These are phyloP conservation scores for Halichoerus grypus DNA, from an alignment of 2,113 vertebrate species.

Conservation along the genomic window DNA sequence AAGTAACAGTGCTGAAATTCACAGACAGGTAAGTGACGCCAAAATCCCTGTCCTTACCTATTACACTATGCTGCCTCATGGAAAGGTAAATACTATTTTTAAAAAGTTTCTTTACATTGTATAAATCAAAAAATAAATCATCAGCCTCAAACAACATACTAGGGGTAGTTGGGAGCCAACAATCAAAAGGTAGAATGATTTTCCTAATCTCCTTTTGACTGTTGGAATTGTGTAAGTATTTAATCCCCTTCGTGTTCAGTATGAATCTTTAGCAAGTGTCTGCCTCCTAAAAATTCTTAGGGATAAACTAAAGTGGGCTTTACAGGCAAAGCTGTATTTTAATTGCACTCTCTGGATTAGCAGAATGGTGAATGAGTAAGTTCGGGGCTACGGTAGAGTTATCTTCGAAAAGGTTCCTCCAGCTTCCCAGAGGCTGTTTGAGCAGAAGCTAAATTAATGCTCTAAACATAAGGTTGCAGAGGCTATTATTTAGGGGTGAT, in stretches of 20 bases:
- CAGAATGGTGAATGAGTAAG: not conserved
- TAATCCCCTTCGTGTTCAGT: slow-evolving; percentile 65
- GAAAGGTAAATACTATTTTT: not conserved
- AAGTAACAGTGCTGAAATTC: not conserved
- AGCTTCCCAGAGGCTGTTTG: not conserved
- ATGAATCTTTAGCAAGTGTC: slow-evolving; percentile 60
- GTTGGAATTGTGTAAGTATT: slow-evolving; percentile 51
- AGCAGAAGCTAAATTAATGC: not conserved
- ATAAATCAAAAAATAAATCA: slow-evolving; percentile 26
- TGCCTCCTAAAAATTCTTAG: slow-evolving; percentile 55
- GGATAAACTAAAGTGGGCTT: slow-evolving; percentile 51
- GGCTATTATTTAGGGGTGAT: not conserved
- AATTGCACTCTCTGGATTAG: slow-evolving; percentile 53
- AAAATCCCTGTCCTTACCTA: not conserved
- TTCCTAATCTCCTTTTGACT: slow-evolving; percentile 63
- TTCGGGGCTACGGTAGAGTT: not conserved
- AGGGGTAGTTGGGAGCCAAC: not conserved
- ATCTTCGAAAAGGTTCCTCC: not conserved
- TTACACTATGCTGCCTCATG: not conserved
- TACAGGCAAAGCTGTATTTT: slow-evolving; percentile 42
- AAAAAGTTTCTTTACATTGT: not conserved
- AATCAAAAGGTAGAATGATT: slow-evolving; percentile 53
- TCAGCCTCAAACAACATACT: not conserved
- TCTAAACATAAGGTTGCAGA: not conserved
- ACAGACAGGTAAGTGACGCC: not conserved